Evolutionary conservation across 2,888 invertebrate species (phyloP).

Genomic region (Catocala fraxini): DNA sequence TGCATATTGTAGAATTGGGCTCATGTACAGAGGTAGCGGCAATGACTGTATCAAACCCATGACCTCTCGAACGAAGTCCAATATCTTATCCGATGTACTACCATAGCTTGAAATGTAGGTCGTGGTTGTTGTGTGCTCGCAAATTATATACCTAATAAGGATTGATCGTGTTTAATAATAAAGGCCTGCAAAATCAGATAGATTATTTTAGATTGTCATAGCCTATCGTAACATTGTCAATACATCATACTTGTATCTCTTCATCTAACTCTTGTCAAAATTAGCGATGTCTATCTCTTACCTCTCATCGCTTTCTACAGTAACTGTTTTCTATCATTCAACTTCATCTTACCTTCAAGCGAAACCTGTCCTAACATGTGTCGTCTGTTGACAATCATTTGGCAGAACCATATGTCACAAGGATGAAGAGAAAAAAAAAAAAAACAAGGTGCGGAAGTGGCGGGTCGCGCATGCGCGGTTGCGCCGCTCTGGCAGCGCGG

Average conservation of each 20-base stretch:
- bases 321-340: slow-evolving; percentile 45
- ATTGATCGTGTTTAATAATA: too few species aligned
- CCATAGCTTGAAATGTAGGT: too few species aligned
- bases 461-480: slow-evolving; percentile 67
- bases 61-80: too few species aligned
- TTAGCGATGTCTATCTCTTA: background rate
- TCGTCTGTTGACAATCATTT: slow-evolving; percentile 47
- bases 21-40: too few species aligned
- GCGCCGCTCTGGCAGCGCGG: slow-evolving; percentile 76
- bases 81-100: too few species aligned
- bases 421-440: slow-evolving; percentile 56
- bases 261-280: background rate
- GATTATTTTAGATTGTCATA: too few species aligned
- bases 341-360: slow-evolving; percentile 30
- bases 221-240: background rate
- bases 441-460: slow-evolving; percentile 68
- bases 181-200: too few species aligned
- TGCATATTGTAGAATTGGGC: too few species aligned
- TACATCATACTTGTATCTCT: background rate
- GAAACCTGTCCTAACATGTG: slow-evolving; percentile 50
- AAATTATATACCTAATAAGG: too few species aligned
- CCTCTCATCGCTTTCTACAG: slow-evolving; percentile 26
- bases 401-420: slow-evolving; percentile 48
- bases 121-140: too few species aligned
- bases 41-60: too few species aligned